Percentiles rank a stretch among this genome's conserved stretches.
phyloP scores from a whole-genome alignment of 2,797 vertebrate species.

The Pampus argenteus region DNA sequence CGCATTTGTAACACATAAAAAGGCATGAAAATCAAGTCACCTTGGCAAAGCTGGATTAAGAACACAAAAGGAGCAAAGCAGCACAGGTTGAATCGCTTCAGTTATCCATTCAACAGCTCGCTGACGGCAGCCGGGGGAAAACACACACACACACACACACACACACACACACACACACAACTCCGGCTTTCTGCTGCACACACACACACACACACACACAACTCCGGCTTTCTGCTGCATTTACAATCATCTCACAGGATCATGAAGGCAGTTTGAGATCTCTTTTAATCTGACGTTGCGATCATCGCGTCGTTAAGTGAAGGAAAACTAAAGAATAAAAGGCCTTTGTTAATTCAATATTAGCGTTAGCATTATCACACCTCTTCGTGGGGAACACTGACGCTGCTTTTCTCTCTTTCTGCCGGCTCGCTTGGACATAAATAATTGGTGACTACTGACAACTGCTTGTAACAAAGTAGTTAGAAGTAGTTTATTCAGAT shows the following conservation, averaged over 20 bases:
- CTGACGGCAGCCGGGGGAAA: conserved; percentile 47
- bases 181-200: conserved; percentile 31
- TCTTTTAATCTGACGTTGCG: conserved; percentile 38
- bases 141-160: conserved; percentile 20
- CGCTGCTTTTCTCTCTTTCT: conserved; percentile 15
- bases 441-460: conserved; percentile 15
- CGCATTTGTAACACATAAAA: conserved; percentile 66
- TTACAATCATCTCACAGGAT: conserved; percentile 53
- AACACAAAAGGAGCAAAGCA: conserved; percentile 67
- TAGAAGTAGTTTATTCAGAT: too few relatives aligned
- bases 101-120: conserved; percentile 63
- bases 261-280: too few relatives aligned
- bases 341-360: conserved; percentile 51
- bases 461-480: too few relatives aligned
- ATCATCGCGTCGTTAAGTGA: conserved; percentile 14
- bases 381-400: conserved; percentile 2
- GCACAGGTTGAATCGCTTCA: conserved; percentile 62
- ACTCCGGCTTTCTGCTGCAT: conserved; percentile 30
- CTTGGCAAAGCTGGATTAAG: conserved; percentile 74
- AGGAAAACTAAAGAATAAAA: conserved; percentile 20
- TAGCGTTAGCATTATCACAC: conserved; percentile 34
- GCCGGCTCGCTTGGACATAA: background rate
- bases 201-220: conserved; percentile 24
- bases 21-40: conserved; percentile 73
- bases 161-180: background rate